Percentiles rank a stretch among this genome's conserved stretches.
phyloP scores from a whole-genome alignment of 2,888 invertebrate species.

The Sesia apiformis region DNA sequence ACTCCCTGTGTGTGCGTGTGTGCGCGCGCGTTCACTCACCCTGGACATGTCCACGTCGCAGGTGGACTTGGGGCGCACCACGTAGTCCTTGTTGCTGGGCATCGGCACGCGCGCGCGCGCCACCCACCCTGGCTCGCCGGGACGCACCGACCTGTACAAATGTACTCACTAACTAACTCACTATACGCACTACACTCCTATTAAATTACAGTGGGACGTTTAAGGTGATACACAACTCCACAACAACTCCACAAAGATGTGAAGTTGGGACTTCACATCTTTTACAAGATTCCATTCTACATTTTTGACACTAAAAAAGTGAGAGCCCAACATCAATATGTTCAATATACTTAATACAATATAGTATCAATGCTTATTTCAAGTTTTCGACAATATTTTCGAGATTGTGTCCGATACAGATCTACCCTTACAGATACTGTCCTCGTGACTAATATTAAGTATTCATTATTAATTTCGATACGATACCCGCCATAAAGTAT shows the following conservation, averaged over 20 bases:
- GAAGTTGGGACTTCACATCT: too few relatives aligned
- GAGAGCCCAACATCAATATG: too few relatives aligned
- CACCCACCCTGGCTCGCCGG: constrained; percentile 97
- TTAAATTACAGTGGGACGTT: not conserved
- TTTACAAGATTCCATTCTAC: too few relatives aligned
- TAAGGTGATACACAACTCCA: constrained; percentile 27
- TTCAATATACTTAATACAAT: too few relatives aligned
- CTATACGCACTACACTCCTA: not conserved
- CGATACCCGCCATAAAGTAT: too few relatives aligned
- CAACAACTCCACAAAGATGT: constrained; percentile 17
- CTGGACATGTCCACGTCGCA: constrained; percentile 90
- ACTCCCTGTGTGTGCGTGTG: not conserved
- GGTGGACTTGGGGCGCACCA: constrained; percentile 93
- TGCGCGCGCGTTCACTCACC: constrained; percentile 36
- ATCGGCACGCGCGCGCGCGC: constrained; percentile 94
- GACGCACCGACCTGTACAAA: constrained; percentile 32
- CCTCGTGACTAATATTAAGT: too few relatives aligned
- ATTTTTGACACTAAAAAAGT: too few relatives aligned
- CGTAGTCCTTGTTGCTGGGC: constrained; percentile 97
- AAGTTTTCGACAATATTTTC: too few relatives aligned
- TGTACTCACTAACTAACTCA: not conserved
- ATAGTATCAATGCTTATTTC: too few relatives aligned
- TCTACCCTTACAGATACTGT: too few relatives aligned
- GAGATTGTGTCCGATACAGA: too few relatives aligned
- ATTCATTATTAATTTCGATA: too few relatives aligned